phyloP scores from a whole-genome alignment of 2,113 vertebrate species.

The Pedetes capensis region DNA sequence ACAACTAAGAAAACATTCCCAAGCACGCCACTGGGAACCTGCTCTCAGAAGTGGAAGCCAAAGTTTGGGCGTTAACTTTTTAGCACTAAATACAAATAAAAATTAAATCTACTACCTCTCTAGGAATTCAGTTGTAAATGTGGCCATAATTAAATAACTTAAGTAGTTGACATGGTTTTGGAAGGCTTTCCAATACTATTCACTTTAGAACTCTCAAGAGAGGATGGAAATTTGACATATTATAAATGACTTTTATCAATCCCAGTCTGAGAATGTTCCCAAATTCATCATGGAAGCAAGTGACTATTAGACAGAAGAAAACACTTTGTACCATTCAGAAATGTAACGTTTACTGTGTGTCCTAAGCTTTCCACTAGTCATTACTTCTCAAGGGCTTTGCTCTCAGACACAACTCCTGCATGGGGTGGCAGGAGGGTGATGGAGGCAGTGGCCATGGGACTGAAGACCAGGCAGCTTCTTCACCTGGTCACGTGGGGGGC shows the following conservation, averaged over 20 bases:
- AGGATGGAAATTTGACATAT: not conserved
- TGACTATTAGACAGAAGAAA: not conserved
- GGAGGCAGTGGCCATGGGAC: no score
- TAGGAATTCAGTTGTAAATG: not conserved
- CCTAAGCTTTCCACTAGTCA: not conserved
- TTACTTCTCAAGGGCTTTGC: not conserved
- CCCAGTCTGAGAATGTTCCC: not conserved
- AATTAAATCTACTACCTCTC: not conserved
- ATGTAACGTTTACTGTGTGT: no score
- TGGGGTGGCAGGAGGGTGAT: fast-evolving
- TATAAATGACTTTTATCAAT: no score
- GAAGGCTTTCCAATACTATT: not conserved
- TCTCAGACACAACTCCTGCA: fast-evolving
- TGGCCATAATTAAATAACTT: not conserved
- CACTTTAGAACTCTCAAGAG: not conserved
- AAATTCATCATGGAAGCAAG: not conserved
- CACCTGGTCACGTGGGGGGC: not conserved
- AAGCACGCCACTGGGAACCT: fast-evolving
- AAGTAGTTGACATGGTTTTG: not conserved
- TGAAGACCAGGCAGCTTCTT: not conserved
- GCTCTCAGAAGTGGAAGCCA: not conserved
- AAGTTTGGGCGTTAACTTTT: not conserved
- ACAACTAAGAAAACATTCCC: fast-evolving
- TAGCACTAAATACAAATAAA: not conserved
- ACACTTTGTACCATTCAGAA: not conserved